phyloP scores from a whole-genome alignment of 1,140 invertebrate genomes.

The Notospermus geniculatus region DNA sequence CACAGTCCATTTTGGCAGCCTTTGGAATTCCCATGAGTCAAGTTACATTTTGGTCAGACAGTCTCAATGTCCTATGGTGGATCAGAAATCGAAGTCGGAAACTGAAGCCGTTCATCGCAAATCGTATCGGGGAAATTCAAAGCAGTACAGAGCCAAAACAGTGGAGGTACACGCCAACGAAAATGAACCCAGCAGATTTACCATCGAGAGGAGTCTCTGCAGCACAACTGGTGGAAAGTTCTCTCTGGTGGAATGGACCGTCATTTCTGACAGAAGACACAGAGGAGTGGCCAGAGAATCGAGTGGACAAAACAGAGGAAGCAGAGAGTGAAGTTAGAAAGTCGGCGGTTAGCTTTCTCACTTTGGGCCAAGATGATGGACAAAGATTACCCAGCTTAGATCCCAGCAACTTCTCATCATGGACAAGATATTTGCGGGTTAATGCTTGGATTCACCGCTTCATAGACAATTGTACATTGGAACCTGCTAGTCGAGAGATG shows the following conservation, averaged over 20 bases:
- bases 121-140: slow-evolving; percentile 48
- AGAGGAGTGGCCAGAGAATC: neutral
- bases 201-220: neutral
- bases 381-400: neutral
- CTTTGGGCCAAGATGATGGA: neutral
- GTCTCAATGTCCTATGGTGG: slow-evolving; percentile 48
- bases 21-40: neutral
- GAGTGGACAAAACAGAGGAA: neutral
- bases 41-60: slow-evolving; percentile 39
- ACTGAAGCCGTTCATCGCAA: slow-evolving; percentile 49
- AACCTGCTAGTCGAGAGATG: too few species aligned
- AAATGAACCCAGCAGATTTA: slow-evolving; percentile 4
- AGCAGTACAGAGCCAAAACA: neutral
- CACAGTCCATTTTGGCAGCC: neutral
- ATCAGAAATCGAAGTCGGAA: slow-evolving; percentile 30
- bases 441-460: too few species aligned
- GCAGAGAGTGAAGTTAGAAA: neutral
- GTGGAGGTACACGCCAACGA: slow-evolving; percentile 1
- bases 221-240: neutral
- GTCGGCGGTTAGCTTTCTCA: neutral
- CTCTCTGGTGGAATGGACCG: neutral
- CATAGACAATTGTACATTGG: too few species aligned
- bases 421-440: too few species aligned
- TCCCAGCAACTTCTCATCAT: slow-evolving; percentile 6
- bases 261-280: neutral